Evolutionary conservation across 2,797 vertebrate species (phyloP).

Genomic region (Chrosomus eos): DNA sequence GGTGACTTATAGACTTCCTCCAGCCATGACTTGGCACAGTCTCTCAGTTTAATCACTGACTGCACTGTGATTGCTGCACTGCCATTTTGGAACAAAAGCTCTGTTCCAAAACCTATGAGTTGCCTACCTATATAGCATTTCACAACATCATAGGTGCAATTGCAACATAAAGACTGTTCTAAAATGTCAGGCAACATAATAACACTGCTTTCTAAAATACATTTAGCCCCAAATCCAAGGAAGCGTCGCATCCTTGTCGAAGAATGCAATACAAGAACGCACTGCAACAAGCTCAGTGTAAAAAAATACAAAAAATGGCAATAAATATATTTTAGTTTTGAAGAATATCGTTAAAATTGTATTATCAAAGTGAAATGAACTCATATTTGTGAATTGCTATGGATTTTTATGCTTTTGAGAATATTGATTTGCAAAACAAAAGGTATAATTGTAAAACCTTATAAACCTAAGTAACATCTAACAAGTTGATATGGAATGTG

Average conservation of each 20-base stretch:
- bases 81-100: slow-evolving; percentile 26
- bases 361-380: neutral
- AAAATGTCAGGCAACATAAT: neutral
- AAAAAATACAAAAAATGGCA: neutral
- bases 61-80: slow-evolving; percentile 13
- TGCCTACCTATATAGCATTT: neutral
- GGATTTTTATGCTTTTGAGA: neutral
- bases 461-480: too few species aligned
- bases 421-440: neutral
- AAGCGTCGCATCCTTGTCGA: neutral
- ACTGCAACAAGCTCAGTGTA: neutral
- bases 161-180: neutral
- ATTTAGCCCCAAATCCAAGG: neutral
- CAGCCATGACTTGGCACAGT: slow-evolving; percentile 63
- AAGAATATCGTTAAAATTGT: neutral
- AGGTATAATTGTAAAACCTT: too few species aligned
- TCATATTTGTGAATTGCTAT: neutral
- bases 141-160: neutral
- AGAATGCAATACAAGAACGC: neutral
- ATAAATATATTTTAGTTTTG: neutral
- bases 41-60: slow-evolving; percentile 48
- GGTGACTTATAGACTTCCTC: slow-evolving; percentile 80
- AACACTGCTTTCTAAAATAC: neutral
- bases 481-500: too few species aligned
- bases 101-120: slow-evolving; percentile 24